A percentile compares a stretch with the other conserved stretches of the same genome.
These are phyloP conservation scores for Gavia stellata DNA, from an alignment of 2,113 vertebrate genomes.

Conservation along the genomic window DNA sequence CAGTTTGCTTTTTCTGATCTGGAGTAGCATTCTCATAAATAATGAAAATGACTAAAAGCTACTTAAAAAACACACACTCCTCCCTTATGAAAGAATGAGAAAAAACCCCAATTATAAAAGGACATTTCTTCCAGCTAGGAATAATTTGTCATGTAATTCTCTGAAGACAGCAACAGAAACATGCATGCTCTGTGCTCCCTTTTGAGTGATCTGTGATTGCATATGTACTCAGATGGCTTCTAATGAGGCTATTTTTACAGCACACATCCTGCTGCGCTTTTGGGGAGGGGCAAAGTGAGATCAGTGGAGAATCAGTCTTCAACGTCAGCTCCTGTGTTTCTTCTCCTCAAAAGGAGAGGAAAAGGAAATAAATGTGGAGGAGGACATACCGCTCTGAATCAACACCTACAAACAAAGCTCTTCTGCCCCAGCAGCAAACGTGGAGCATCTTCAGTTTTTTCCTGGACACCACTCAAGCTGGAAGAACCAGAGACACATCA, in stretches of 20 bases:
- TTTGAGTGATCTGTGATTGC: slow-evolving; percentile 44
- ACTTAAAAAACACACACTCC: slow-evolving; percentile 62
- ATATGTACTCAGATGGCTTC: slow-evolving; percentile 23
- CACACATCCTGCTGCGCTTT: slow-evolving; percentile 45
- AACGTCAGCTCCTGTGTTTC: background rate
- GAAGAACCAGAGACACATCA: background rate
- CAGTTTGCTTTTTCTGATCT: slow-evolving; percentile 49
- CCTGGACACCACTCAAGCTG: background rate
- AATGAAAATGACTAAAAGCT: slow-evolving; percentile 68
- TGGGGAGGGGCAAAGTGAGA: slow-evolving; percentile 1
- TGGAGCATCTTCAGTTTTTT: background rate
- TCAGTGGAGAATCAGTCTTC: background rate
- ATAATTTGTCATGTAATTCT: slow-evolving; percentile 69
- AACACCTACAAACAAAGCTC: background rate
- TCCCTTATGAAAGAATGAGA: slow-evolving; percentile 47
- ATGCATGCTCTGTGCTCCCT: slow-evolving; percentile 1
- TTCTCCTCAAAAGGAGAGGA: background rate
- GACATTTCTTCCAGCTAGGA: slow-evolving; percentile 62
- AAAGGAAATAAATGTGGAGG: background rate
- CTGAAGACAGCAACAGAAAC: slow-evolving; percentile 56
- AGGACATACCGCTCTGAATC: background rate
- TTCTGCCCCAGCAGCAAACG: background rate
- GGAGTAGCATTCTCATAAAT: slow-evolving; percentile 59
- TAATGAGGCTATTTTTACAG: slow-evolving; percentile 60
- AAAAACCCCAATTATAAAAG: slow-evolving; percentile 55